Conservation (phyloP, 2,797 vertebrate genomes). For the Jordanella pulchra region DNA sequence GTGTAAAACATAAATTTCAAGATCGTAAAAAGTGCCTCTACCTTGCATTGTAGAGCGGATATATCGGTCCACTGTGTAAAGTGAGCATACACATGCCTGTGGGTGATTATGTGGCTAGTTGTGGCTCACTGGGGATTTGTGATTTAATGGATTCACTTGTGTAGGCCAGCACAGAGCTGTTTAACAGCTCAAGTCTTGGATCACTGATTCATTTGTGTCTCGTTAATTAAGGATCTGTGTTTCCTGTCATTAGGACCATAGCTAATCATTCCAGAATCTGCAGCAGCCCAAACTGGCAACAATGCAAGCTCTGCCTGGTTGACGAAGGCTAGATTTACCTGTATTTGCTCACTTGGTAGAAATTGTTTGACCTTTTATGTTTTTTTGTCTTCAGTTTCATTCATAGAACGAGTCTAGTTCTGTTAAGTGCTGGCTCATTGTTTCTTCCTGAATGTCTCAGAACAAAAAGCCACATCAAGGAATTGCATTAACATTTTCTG, state of each 20-base stretch:
- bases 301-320: background rate
- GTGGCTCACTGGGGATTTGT: constrained; percentile 40
- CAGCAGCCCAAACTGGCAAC: constrained; percentile 6
- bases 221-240: constrained; percentile 65
- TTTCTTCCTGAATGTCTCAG: constrained; percentile 6
- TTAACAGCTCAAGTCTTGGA: constrained; percentile 67
- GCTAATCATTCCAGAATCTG: constrained; percentile 20
- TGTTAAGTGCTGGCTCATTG: background rate
- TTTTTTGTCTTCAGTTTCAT: background rate
- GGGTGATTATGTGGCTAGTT: constrained; percentile 49
- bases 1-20: background rate
- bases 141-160: constrained; percentile 59
- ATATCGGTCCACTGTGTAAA: background rate
- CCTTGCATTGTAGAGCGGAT: background rate
- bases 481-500: constrained; percentile 68
- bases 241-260: constrained; percentile 46
- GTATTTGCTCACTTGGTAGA: background rate
- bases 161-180: constrained; percentile 56
- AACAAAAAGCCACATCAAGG: constrained; percentile 65
- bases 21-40: background rate
- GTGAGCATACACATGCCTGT: background rate
- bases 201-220: constrained; percentile 44
- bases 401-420: constrained; percentile 1
- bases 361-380: constrained; percentile 3
- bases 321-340: background rate